Base-by-base conservation (phyloP, 2,888 invertebrate species). In the Gymnosoma rotundatum region DNA sequence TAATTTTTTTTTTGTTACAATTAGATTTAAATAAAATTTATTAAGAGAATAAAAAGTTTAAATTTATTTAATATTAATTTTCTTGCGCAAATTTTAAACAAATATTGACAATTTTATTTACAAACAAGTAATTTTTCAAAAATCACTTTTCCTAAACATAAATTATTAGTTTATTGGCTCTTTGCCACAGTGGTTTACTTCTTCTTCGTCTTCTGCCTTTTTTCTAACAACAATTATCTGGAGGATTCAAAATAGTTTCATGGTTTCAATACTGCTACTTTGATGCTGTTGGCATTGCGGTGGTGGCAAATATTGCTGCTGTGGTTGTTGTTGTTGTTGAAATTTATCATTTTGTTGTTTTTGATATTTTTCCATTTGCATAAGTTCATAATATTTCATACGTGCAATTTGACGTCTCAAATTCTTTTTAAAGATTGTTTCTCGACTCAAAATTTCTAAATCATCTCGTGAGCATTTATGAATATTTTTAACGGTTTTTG, bases 351-450 rank as follows among this genome's bases (percentile, higher is more conserved):
- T 20, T n/a, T 64, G 52, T 21, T 14, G 32, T 21, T 70, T 21
- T 2, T 45, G 21, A 20, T 16, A 12, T 36, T 9, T 18, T 50
- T 36, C n/a, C 45, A 48, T 48, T 64, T 76, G 21, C 72, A 60
- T 38, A 8, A 36, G 1, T 20, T 76, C 9, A 1, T 45, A 5
- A 5, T 64, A 14, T 56, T 50, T 48, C 25, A 48, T 21, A 2
- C 63, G 54, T 12, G 7, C 52, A 0, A 82, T 72, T 45, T 72
- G 36, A 14, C 18, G 32, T 9, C n/a, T 32, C 2, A 82, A 52
- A 67, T 60, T 52, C 21, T 61, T 67, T n/a, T 72, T 60, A n/a
- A 70, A 82, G 14, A 54, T 52, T n/a, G 64, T 66, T 61, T 73
- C 58, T 20, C 66, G 42, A 25, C 21, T 67, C 12, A 76, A 36